A percentile compares a stretch with the other conserved stretches of the same genome.
These are phyloP conservation scores for Pseudonaja textilis DNA, from an alignment of 2,113 vertebrate species.

Conservation along the genomic window DNA sequence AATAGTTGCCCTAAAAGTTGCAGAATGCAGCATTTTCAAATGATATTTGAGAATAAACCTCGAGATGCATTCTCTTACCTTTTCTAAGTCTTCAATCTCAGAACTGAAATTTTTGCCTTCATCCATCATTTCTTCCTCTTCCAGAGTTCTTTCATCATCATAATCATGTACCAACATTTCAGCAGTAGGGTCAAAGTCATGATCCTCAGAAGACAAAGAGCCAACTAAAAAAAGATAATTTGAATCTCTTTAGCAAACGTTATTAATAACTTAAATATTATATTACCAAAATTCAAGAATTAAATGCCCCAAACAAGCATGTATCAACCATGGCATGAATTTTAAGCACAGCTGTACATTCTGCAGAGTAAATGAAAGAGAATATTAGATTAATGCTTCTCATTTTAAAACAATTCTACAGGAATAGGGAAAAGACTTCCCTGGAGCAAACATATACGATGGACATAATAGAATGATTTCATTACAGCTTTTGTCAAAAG, in stretches of 20 bases:
- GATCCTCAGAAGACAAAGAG: conserved; percentile 97
- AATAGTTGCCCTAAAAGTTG: conserved; percentile 3
- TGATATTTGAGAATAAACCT: background rate
- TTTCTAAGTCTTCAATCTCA: conserved; percentile 96
- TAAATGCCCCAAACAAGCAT: conserved; percentile 6
- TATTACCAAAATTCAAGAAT: background rate
- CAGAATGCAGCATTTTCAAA: background rate
- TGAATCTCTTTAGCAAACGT: conserved; percentile 31
- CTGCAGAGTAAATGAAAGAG: background rate
- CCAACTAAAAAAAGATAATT: conserved; percentile 77
- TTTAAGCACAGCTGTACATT: background rate
- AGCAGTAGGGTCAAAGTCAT: conserved; percentile 97
- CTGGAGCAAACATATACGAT: background rate
- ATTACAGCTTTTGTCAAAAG: background rate
- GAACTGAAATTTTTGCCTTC: conserved; percentile 88
- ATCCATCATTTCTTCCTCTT: conserved; percentile 95
- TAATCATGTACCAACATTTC: conserved; percentile 98
- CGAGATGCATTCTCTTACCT: conserved; percentile 71
- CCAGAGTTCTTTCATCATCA: conserved; percentile 93
- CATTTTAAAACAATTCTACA: background rate
- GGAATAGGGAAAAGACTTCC: background rate
- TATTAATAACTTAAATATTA: conserved; percentile 19
- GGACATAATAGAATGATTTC: background rate
- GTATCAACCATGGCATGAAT: background rate
- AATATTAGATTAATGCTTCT: background rate